Percentiles rank a stretch among this genome's conserved stretches.
Evolutionary conservation across 2,797 vertebrate species (phyloP).

Genomic region (Sphaeramia orbicularis): DNA sequence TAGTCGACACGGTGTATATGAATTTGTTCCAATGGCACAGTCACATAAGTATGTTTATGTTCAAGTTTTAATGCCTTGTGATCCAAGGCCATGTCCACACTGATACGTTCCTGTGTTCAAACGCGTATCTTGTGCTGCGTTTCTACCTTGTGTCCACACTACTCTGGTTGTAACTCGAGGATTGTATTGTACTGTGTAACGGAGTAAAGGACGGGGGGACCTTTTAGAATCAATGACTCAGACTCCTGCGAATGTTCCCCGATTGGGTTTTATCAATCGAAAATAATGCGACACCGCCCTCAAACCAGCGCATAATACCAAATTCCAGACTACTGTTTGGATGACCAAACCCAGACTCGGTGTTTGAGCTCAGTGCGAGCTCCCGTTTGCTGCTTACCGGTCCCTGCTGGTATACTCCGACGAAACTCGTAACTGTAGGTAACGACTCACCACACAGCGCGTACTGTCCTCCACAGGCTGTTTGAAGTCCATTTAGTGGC

Average conservation of each 20-base stretch:
- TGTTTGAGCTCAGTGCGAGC: conserved; percentile 54
- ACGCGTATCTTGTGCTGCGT: too few species aligned
- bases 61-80: conserved; percentile 54
- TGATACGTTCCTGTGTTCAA: too few species aligned
- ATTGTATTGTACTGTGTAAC: too few species aligned
- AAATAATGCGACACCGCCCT: too few species aligned
- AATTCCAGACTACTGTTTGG: conserved; percentile 54
- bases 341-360: conserved; percentile 73
- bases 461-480: conserved; percentile 48
- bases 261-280: too few species aligned
- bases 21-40: conserved; percentile 27
- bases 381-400: conserved; percentile 69
- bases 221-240: too few species aligned
- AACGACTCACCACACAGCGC: conserved; percentile 49
- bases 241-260: too few species aligned
- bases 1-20: conserved; percentile 19
- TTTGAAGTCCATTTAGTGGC: conserved; percentile 70
- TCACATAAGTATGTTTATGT: conserved; percentile 23
- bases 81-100: conserved; percentile 12
- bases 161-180: too few species aligned
- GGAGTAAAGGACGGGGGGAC: too few species aligned
- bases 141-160: too few species aligned
- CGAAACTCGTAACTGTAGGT: conserved; percentile 39
- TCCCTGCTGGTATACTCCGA: conserved; percentile 56
- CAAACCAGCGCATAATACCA: too few species aligned